These are phyloP conservation scores for Epizoanthus fatuus DNA, from an alignment of 92 coral and sea anemone genomes.

Conservation along the genomic window DNA sequence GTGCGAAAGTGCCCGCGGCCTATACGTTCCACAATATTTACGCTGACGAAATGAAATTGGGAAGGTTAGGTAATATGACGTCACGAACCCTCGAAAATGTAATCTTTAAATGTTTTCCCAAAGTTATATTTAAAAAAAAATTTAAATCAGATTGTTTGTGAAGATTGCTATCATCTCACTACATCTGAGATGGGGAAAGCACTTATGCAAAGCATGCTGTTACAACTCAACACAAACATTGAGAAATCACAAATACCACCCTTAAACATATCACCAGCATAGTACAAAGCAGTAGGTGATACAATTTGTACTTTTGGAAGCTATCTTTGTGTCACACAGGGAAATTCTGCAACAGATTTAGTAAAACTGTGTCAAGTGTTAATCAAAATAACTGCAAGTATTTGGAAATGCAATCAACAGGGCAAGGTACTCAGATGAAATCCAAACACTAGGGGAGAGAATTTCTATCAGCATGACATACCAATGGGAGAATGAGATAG, in stretches of 20 bases:
- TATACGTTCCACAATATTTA: too few relatives aligned
- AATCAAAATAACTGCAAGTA: not conserved
- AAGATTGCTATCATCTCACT: not conserved
- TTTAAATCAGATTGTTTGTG: not conserved
- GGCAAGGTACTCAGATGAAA: constrained; percentile 6
- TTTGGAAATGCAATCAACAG: constrained; percentile 4
- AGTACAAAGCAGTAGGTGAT: not conserved
- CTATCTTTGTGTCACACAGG: not conserved
- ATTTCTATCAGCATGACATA: constrained; percentile 1
- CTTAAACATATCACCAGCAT: not conserved
- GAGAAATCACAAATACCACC: not conserved
- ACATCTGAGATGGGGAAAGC: not conserved
- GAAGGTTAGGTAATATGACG: too few relatives aligned
- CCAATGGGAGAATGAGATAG: not conserved
- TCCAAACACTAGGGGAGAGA: constrained; percentile 4
- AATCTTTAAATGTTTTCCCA: too few relatives aligned
- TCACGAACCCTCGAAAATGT: too few relatives aligned
- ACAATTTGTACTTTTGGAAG: not conserved
- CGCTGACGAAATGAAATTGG: too few relatives aligned
- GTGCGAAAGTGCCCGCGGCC: too few relatives aligned
- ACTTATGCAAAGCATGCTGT: not conserved
- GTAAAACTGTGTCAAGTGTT: too few relatives aligned
- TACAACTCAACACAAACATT: not conserved
- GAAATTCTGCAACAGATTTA: not conserved
- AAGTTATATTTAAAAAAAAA: too few relatives aligned